Evolutionary conservation across 2,113 vertebrate species (phyloP), one percentile per base, ranked within the genome.

Genomic region (Mus spicilegus): DNA sequence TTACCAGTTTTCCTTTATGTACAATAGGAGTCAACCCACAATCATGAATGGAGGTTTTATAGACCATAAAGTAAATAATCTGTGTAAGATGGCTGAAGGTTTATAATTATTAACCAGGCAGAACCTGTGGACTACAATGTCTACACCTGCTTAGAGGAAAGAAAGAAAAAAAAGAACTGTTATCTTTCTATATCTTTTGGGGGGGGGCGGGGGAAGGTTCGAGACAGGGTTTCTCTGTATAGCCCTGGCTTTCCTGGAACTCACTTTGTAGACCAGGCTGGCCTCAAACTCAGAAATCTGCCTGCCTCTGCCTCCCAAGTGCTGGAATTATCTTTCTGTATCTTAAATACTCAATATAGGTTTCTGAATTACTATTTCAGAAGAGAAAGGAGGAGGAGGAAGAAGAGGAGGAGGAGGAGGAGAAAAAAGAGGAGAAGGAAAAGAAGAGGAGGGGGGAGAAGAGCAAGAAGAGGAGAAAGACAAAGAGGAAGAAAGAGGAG

Each of bases 281-380:
- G 42, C 42, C 42, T 42, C 42, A 42, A 42, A 3, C 42, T 42
- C 42, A 42, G 42, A 42, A 42, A 42, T 42, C 42, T 42, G 42
- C 42, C 42, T 42, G 42, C 42, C 42, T 42, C 42, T 42, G 42
- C 42, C 42, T 42, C 42, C 42, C 42, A 3, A 42, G 42, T 42
- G 42, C 42, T 42, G 42, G 42, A 42, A 42, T 70, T 75, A 14
- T 81, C 56, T 92, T 80, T 54, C 16, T 65, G 33, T 54, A 33
- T 49, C 80, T 91, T 92, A 6, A 30, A 73, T 63, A 91, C 8
- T 84, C 36, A 61, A 1, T 72, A 8, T 6, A 95, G 22, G 88
- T 89, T 73, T 76, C 72, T 91, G 39, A 97, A 92, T 93, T 49
- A 86, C 8, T 80, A 7, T 80, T 94, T 26, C 54, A 56, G 75